Conservation (phyloP, 2,888 invertebrate species). For the Meiosimyza decipiens region DNA sequence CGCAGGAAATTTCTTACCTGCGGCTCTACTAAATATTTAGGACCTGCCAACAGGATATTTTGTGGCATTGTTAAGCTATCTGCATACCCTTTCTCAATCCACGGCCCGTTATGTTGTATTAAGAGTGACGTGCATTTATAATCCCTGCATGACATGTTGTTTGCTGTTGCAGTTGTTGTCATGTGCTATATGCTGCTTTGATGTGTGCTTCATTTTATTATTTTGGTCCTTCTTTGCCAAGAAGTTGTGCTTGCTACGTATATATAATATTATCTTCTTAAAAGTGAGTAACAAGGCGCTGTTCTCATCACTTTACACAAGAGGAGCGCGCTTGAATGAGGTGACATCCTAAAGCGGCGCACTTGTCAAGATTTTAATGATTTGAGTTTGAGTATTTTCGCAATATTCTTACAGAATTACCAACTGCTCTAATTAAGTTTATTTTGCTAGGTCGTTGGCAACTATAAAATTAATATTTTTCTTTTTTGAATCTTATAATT, state of each 20-base stretch:
- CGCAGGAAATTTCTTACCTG: constrained; percentile 18
- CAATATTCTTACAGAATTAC: neutral
- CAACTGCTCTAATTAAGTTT: neutral
- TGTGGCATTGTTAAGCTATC: constrained; percentile 3
- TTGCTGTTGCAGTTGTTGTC: neutral
- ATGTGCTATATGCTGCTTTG: neutral
- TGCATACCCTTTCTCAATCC: neutral
- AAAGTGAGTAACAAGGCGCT: too few species aligned
- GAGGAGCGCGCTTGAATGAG: too few species aligned
- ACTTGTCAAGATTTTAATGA: neutral
- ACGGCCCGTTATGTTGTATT: neutral
- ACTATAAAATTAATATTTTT: neutral
- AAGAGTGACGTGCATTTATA: constrained; percentile 27
- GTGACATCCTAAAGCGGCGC: neutral
- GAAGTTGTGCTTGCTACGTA: neutral
- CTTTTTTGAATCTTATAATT: neutral
- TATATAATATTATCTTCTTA: too few species aligned
- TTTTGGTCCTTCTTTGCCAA: neutral
- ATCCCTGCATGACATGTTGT: constrained; percentile 14
- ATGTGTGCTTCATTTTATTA: too few species aligned
- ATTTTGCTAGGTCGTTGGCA: too few species aligned
- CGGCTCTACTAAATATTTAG: constrained; percentile 24
- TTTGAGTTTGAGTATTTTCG: neutral
- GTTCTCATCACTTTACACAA: too few species aligned
- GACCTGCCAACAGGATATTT: constrained; percentile 24